phyloP scores from a whole-genome alignment of 1,140 invertebrate species.

The Acromyrmex heyeri region DNA sequence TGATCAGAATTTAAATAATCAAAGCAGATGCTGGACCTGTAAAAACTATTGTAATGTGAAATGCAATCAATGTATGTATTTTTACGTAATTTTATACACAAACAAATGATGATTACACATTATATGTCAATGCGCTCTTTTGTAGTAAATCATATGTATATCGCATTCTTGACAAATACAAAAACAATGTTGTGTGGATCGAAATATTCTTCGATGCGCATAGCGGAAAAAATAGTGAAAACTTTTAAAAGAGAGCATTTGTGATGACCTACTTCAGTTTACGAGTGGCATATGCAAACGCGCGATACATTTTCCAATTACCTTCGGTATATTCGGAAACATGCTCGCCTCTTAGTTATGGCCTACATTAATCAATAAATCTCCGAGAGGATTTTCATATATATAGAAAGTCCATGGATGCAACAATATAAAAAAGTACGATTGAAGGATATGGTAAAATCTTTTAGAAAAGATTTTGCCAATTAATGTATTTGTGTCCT shows the following conservation, averaged over 20 bases:
- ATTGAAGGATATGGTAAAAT: background rate
- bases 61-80: background rate
- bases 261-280: slow-evolving; percentile 49
- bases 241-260: slow-evolving; percentile 48
- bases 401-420: background rate
- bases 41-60: background rate
- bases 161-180: slow-evolving; percentile 11
- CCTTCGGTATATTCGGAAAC: slow-evolving; percentile 44
- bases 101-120: background rate
- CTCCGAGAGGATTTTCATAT: slow-evolving; percentile 6
- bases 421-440: background rate
- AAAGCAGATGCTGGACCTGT: background rate
- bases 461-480: background rate
- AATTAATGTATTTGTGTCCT: background rate
- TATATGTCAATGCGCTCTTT: slow-evolving; percentile 29
- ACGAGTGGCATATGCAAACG: slow-evolving; percentile 19
- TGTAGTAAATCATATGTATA: slow-evolving; percentile 22
- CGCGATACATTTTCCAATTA: slow-evolving; percentile 58
- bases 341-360: slow-evolving; percentile 24
- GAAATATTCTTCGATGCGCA: slow-evolving; percentile 14
- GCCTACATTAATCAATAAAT: slow-evolving; percentile 35
- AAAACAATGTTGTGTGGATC: slow-evolving; percentile 2
- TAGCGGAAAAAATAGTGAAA: slow-evolving; percentile 40
- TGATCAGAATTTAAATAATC: slow-evolving; percentile 16
- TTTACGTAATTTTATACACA: slow-evolving; percentile 9